A percentile compares a stretch with the other conserved stretches of the same genome.
These are phyloP conservation scores for Pollenia amentaria DNA, from an alignment of 2,888 invertebrate species.

Conservation along the genomic window DNA sequence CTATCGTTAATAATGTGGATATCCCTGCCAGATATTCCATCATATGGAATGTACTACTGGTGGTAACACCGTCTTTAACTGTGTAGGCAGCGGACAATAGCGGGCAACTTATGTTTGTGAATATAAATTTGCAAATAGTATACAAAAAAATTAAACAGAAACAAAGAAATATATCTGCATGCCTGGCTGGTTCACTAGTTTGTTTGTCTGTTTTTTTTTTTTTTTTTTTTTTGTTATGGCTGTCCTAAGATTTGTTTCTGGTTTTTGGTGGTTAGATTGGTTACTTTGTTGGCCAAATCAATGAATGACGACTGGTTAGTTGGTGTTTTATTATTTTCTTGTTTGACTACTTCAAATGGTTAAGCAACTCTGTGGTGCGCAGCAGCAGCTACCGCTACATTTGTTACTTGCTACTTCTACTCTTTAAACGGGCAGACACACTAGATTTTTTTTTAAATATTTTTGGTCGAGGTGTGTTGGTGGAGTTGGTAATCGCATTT, in stretches of 20 bases:
- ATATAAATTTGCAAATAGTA: slow-evolving; percentile 25
- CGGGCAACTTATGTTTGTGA: slow-evolving; percentile 4
- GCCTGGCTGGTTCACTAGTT: slow-evolving; percentile 30
- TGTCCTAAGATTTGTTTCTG: slow-evolving; percentile 64
- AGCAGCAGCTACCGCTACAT: slow-evolving; percentile 3
- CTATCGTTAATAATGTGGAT: no score
- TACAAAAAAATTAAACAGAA: slow-evolving; percentile 2
- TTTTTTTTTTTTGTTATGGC: slow-evolving; percentile 28
- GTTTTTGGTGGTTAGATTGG: slow-evolving; percentile 57
- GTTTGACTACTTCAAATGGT: slow-evolving; percentile 68
- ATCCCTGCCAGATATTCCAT: no score
- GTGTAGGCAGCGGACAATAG: slow-evolving; percentile 16
- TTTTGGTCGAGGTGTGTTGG: slow-evolving; percentile 53
- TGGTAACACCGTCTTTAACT: slow-evolving; percentile 1
- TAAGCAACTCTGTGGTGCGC: slow-evolving; percentile 57
- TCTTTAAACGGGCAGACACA: slow-evolving; percentile 18
- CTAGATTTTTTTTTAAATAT: slow-evolving; percentile 30
- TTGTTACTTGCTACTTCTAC: slow-evolving; percentile 24
- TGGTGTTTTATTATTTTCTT: slow-evolving; percentile 45
- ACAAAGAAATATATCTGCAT: slow-evolving; percentile 28
- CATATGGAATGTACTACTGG: no score
- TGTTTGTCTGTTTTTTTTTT: slow-evolving; percentile 4
- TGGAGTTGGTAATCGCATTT: slow-evolving; percentile 48
- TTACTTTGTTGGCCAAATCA: slow-evolving; percentile 55
- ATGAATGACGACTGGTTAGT: slow-evolving; percentile 52